Conservation (phyloP, 1,140 invertebrate species). For the Drosophila neocordata region DNA sequence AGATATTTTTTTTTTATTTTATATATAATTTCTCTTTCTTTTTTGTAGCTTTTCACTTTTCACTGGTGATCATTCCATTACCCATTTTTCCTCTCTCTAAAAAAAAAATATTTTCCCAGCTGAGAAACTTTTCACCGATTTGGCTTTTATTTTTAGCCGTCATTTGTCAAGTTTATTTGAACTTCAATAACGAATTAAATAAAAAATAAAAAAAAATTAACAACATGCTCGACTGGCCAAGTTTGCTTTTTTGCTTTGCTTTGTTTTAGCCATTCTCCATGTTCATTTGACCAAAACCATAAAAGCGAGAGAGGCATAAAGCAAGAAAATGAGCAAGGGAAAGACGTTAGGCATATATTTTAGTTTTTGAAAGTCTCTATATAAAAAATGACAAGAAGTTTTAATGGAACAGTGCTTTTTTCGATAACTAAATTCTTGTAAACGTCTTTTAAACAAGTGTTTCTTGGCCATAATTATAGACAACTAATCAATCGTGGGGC, state of each 20-base stretch:
- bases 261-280: not conserved
- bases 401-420: not conserved
- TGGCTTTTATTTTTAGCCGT: slow-evolving; percentile 13
- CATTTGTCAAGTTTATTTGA: slow-evolving; percentile 34
- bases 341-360: not conserved
- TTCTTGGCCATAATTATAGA: not conserved
- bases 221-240: slow-evolving; percentile 41
- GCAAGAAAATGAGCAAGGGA: not conserved
- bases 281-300: slow-evolving; percentile 38
- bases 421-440: not conserved
- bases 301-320: not conserved
- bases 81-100: slow-evolving; percentile 2
- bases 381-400: not conserved
- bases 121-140: slow-evolving; percentile 1
- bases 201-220: slow-evolving; percentile 19
- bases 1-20: slow-evolving; percentile 49
- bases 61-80: not conserved
- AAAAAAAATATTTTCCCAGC: slow-evolving; percentile 40
- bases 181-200: slow-evolving; percentile 2
- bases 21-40: slow-evolving; percentile 22
- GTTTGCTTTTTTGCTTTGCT: slow-evolving; percentile 14
- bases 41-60: slow-evolving; percentile 68
- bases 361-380: slow-evolving; percentile 21
- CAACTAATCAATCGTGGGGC: not conserved
- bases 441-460: not conserved